Conservation (phyloP, 2,113 vertebrate species). For the Charina bottae region DNA sequence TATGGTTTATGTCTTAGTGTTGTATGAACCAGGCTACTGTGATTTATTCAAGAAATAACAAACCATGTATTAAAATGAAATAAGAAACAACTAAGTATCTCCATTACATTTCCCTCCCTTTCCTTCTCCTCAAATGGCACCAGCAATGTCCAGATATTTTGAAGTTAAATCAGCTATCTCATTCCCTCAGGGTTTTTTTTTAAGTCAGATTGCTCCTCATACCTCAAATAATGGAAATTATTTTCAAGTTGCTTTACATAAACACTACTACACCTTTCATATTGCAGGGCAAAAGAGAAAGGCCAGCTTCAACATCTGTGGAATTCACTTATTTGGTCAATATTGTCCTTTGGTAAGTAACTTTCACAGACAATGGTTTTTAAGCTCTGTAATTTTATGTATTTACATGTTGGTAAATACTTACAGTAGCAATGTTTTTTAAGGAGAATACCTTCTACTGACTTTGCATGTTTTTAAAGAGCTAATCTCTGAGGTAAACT, state of each 20-base stretch:
- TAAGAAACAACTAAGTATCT: background rate
- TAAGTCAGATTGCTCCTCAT: slow-evolving; percentile 54
- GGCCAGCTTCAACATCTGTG: slow-evolving; percentile 50
- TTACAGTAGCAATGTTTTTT: slow-evolving; percentile 70
- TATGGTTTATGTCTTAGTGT: background rate
- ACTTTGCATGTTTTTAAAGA: slow-evolving; percentile 28
- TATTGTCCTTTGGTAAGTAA: slow-evolving; percentile 64
- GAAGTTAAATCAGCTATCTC: slow-evolving; percentile 33
- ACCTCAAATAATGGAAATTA: slow-evolving; percentile 67
- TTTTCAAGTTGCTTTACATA: slow-evolving; percentile 70
- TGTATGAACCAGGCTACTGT: background rate
- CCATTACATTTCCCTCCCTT: background rate
- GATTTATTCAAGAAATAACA: background rate
- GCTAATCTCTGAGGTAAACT: slow-evolving; percentile 41
- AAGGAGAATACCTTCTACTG: slow-evolving; percentile 61
- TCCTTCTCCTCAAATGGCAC: background rate
- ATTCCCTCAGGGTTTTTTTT: slow-evolving; percentile 3
- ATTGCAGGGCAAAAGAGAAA: background rate
- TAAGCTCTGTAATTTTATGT: slow-evolving; percentile 65
- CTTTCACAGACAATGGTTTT: slow-evolving; percentile 77
- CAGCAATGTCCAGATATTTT: background rate
- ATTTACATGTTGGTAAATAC: slow-evolving; percentile 77
- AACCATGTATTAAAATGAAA: background rate
- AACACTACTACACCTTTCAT: background rate
- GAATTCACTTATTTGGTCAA: slow-evolving; percentile 62